Conservation (phyloP, 2,113 vertebrate species). For the Pterocles gutturalis region DNA sequence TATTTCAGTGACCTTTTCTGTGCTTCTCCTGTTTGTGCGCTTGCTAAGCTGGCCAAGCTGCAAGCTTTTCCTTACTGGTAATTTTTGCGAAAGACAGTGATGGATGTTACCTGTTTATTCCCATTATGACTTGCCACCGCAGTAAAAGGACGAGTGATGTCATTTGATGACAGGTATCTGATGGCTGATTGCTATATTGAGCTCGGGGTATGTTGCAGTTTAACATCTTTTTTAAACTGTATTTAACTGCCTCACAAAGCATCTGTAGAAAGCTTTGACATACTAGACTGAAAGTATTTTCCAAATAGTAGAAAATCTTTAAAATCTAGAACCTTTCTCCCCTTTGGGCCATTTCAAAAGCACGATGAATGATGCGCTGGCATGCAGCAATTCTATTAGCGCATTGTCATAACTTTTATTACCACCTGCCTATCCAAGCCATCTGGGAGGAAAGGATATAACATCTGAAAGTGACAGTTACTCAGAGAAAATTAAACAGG, state of each 20-base stretch:
- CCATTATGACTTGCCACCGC: background rate
- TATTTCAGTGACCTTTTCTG: background rate
- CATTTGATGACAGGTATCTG: background rate
- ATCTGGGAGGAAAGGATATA: background rate
- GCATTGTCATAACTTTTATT: background rate
- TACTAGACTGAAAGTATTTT: background rate
- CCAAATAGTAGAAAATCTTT: background rate
- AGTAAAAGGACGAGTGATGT: background rate
- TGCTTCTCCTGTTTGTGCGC: background rate
- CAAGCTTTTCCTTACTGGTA: background rate
- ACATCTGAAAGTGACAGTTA: background rate
- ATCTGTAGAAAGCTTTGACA: background rate
- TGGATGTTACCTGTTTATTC: background rate
- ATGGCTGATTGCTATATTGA: background rate
- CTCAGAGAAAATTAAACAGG: background rate
- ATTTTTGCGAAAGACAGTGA: background rate
- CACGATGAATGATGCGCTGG: background rate
- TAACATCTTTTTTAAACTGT: background rate
- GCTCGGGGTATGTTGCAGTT: background rate
- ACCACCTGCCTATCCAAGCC: background rate
- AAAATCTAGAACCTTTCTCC: background rate
- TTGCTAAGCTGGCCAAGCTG: background rate
- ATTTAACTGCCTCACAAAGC: background rate
- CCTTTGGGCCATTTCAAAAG: background rate
- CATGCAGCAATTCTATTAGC: background rate